Evolutionary conservation across 2,888 invertebrate species (phyloP), one percentile per base, ranked within the genome.

Genomic region (Hemistola chrysoprasaria): DNA sequence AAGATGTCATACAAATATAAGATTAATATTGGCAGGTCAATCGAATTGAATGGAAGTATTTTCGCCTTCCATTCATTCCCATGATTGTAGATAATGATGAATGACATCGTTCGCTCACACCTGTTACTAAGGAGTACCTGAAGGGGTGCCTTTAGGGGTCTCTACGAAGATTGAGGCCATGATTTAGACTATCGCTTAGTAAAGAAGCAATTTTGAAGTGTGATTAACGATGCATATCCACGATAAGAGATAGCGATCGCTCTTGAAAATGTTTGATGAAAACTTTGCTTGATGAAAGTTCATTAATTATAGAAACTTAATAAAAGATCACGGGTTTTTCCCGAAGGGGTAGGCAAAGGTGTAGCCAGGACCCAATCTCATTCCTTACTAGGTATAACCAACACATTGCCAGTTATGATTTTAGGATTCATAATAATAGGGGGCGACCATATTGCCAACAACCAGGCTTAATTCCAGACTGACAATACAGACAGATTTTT

Each of bases 201-300:
- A 38, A 50, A 50, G 46, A 50, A 52, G 56, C 57, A 55, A 55
- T 57, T 50, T 51, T 30, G 50, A 29, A 32, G 28, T 40, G 31
- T 47, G 46, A 50, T 40, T 49, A 51, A 23, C 8, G 27, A 9
- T 4, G 16, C 3, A 16, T 16, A 16, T 7, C 6, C n/a, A 11
- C 6, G 31, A 20, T 23, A 10, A 27, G 8, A 5, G 22, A 1
- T 8, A 23, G 8, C 21, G 9, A 33, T 37, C 3, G 29, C 23
- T 30, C 23, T 16, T 16, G 3, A 16, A 16, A 23, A 20, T 27
- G 16, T 8, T 8, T 20, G 11, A n/a, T 5, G 11, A 22, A 29
- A 21, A 16, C 21, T n/a, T n/a, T 29, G 21, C 11, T 16, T 20
- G 6, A 16, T 10, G 9, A 22, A 35, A 27, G 11, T 32, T 23